Percentiles rank a stretch among this genome's conserved stretches.
These are phyloP conservation scores for Solenopsis invicta DNA, from an alignment of 1,140 invertebrate genomes.

Conservation along the genomic window DNA sequence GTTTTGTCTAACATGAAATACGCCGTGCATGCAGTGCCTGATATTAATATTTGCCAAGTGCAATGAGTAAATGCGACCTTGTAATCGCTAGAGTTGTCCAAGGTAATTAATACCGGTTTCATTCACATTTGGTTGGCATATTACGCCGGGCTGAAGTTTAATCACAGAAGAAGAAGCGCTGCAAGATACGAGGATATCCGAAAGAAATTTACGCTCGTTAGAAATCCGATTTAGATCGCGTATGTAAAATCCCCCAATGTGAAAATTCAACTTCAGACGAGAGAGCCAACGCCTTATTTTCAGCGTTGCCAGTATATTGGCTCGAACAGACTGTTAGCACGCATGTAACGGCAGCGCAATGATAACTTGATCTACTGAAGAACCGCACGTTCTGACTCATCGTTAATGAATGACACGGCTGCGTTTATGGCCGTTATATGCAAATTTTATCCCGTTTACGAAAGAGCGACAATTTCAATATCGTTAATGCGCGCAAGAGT, in stretches of 20 bases:
- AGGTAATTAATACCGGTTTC: constrained; percentile 44
- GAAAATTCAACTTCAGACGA: not conserved
- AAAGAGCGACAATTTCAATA: constrained; percentile 41
- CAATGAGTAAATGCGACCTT: constrained; percentile 30
- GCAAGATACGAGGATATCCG: not conserved
- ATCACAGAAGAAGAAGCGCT: not conserved
- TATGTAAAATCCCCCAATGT: not conserved
- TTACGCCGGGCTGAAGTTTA: not conserved
- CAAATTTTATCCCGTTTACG: constrained; percentile 40
- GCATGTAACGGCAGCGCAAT: not conserved
- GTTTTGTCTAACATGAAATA: constrained; percentile 37
- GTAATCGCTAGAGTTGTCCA: constrained; percentile 45
- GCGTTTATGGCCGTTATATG: constrained; percentile 36
- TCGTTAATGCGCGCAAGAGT: constrained; percentile 24
- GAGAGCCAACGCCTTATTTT: constrained; percentile 27
- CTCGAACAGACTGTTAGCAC: not conserved
- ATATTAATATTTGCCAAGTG: constrained; percentile 62
- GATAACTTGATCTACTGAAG: constrained; percentile 22
- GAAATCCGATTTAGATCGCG: not conserved
- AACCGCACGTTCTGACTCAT: constrained; percentile 1
- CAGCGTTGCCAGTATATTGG: not conserved
- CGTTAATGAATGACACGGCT: constrained; percentile 18
- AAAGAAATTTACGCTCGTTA: not conserved
- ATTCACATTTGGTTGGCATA: constrained; percentile 37
- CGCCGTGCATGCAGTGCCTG: constrained; percentile 44